Evolutionary conservation across 2,888 invertebrate genomes (phyloP).

Genomic region (Odontocolon sp.): DNA sequence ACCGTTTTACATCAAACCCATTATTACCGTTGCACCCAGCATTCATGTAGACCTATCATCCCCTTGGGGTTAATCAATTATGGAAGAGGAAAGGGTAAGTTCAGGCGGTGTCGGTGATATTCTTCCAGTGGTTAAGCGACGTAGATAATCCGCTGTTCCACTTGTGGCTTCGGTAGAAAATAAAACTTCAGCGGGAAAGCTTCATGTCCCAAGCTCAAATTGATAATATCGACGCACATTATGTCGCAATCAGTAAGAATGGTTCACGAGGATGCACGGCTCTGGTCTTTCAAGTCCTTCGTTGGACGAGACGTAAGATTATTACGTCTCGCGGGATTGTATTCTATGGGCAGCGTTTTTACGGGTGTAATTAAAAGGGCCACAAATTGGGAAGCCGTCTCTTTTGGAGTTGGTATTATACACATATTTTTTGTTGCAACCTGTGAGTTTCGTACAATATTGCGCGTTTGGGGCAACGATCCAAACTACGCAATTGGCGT

Average conservation of each 20-base stretch:
- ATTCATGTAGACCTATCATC: constrained; percentile 11
- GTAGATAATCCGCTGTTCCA: constrained; percentile 22
- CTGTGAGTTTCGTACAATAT: constrained; percentile 48
- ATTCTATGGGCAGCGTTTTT: constrained; percentile 49
- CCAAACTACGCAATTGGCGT: constrained; percentile 54
- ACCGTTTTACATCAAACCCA: constrained; percentile 22
- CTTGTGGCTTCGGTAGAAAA: not conserved
- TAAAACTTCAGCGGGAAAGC: not conserved
- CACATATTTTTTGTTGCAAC: constrained; percentile 54
- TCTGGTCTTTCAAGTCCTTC: constrained; percentile 25
- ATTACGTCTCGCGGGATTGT: constrained; percentile 44
- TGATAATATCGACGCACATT: not conserved
- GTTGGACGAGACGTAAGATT: constrained; percentile 38
- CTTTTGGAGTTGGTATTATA: constrained; percentile 38
- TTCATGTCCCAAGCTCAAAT: not conserved
- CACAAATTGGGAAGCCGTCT: constrained; percentile 38
- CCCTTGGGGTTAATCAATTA: constrained; percentile 43
- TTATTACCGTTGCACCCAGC: constrained; percentile 40
- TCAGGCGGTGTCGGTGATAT: not conserved
- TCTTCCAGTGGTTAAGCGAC: not conserved
- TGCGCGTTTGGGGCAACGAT: constrained; percentile 31
- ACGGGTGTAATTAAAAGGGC: constrained; percentile 4
- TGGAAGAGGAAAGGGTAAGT: not conserved
- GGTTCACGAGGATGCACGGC: not conserved
- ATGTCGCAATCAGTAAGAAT: not conserved